Conservation (phyloP, 2,113 vertebrate genomes). For the Diglossa brunneiventris region DNA sequence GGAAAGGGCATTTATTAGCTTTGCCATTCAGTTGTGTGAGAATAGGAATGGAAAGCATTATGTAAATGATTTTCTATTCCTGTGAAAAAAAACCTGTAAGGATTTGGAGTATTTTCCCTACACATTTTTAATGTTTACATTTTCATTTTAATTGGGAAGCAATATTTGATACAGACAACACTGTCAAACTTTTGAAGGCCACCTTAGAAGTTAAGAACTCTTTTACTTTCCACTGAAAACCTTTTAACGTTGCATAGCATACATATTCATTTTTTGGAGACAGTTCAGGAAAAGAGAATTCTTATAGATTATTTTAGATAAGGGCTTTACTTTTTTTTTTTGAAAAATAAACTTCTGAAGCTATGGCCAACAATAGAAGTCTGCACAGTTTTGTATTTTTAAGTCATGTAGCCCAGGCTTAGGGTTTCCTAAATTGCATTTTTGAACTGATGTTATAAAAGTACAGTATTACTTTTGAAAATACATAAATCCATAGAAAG, state of each 20-base stretch:
- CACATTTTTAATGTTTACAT: neutral
- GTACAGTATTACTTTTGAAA: neutral
- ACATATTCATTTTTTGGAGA: neutral
- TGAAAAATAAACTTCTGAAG: neutral
- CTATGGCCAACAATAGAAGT: neutral
- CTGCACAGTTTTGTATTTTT: neutral
- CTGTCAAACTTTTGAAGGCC: neutral
- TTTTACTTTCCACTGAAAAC: neutral
- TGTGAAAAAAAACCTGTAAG: neutral
- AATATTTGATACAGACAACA: neutral
- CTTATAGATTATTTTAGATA: neutral
- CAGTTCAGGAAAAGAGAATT: neutral
- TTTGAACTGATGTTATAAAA: neutral
- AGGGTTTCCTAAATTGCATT: neutral
- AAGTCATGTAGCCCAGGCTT: neutral
- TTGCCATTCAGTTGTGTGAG: neutral
- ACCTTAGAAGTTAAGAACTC: neutral
- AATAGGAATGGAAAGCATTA: neutral
- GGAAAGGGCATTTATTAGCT: neutral
- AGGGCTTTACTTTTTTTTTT: neutral
- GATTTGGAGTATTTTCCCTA: neutral
- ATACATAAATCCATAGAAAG: neutral
- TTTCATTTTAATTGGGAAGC: neutral
- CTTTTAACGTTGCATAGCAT: neutral
- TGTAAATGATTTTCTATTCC: neutral